Percentiles rank a stretch among this genome's conserved stretches.
phyloP scores from a whole-genome alignment of 2,888 invertebrate species.

The Pterostichus niger region DNA sequence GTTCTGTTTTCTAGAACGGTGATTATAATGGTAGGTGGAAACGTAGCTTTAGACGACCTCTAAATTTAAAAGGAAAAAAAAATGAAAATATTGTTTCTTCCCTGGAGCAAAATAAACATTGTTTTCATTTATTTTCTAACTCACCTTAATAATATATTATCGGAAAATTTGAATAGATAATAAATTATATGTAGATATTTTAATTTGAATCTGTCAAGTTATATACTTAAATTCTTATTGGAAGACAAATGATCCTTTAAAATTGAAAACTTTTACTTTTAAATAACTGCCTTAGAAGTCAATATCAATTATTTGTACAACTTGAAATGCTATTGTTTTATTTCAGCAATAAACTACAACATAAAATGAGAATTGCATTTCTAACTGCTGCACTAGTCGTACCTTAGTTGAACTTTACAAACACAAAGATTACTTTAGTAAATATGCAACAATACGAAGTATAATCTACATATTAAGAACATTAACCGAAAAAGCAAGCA shows the following conservation, averaged over 20 bases:
- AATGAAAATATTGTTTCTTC: slow-evolving; percentile 1
- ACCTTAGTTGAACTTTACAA: slow-evolving; percentile 5
- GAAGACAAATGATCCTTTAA: background rate
- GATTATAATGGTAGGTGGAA: too few relatives aligned
- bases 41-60: background rate
- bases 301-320: too few relatives aligned
- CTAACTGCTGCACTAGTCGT: background rate
- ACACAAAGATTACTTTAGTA: background rate
- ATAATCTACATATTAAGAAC: slow-evolving; percentile 38
- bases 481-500: slow-evolving; percentile 42
- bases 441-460: slow-evolving; percentile 22
- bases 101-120: background rate
- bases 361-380: too few relatives aligned
- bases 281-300: background rate
- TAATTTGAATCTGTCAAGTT: slow-evolving; percentile 20
- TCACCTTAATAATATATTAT: slow-evolving; percentile 1
- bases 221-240: background rate
- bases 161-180: background rate
- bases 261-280: slow-evolving; percentile 10
- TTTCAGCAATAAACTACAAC: too few relatives aligned
- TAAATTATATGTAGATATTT: background rate
- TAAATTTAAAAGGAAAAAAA: slow-evolving; percentile 17
- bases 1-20: too few relatives aligned
- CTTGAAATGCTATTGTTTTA: too few relatives aligned
- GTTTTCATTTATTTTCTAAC: background rate